Evolutionary conservation across 2,113 vertebrate species (phyloP).

Genomic region (Vidua chalybeata): DNA sequence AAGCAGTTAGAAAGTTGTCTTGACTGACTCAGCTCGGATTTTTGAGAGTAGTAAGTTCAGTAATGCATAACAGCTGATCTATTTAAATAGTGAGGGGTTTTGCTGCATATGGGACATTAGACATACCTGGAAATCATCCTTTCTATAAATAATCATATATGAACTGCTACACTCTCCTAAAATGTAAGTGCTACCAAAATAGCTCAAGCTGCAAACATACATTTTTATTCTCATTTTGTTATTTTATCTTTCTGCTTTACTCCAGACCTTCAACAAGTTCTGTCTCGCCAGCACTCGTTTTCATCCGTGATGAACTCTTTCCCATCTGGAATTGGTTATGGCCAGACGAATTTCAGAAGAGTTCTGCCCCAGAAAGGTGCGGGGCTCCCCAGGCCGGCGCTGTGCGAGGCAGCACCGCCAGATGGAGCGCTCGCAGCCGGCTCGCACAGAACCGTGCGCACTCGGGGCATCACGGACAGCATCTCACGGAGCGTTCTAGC

Average conservation of each 20-base stretch:
- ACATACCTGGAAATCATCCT: not conserved
- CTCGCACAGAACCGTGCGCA: rapidly evolving
- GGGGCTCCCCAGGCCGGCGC: not conserved
- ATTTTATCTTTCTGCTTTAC: not conserved
- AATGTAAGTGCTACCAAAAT: not conserved
- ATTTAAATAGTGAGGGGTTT: not conserved
- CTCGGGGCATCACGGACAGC: not conserved
- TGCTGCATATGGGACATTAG: not conserved
- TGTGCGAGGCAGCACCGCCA: not conserved
- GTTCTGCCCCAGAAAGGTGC: not conserved
- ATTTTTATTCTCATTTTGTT: not conserved
- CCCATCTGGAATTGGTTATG: not conserved
- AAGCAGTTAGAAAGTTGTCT: not conserved
- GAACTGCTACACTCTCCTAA: not conserved
- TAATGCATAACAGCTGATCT: not conserved
- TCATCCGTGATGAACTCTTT: not conserved
- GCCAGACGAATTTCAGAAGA: not conserved
- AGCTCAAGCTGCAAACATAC: not conserved
- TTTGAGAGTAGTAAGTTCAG: not conserved
- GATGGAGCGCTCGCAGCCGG: not conserved
- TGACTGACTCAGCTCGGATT: not conserved
- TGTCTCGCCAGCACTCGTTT: not conserved
- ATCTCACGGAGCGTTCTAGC: not conserved
- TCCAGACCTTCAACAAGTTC: not conserved
- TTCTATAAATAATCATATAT: not conserved